A percentile compares a stretch with the other conserved stretches of the same genome.
These are phyloP conservation scores for Hydropsyche betteni DNA, from an alignment of 2,888 invertebrate species.

Conservation along the genomic window DNA sequence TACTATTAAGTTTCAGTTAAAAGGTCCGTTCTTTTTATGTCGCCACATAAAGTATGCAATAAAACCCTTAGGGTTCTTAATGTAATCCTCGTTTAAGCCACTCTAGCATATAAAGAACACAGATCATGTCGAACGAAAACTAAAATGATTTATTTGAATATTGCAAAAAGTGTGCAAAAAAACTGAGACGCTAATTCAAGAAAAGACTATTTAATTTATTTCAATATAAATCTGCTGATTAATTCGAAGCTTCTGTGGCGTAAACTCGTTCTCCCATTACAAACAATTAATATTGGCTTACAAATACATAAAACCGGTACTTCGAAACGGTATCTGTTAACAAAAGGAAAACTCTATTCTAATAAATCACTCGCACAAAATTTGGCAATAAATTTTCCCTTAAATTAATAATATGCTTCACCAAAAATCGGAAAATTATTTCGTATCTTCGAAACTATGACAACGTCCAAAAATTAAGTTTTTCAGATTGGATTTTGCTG, in stretches of 20 bases:
- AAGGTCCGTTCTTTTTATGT: slow-evolving; percentile 34
- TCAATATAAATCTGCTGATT: too few species aligned
- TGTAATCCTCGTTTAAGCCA: slow-evolving; percentile 13
- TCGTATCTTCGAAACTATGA: slow-evolving; percentile 8
- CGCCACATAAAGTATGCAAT: slow-evolving; percentile 24
- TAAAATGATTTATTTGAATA: background rate
- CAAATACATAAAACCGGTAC: background rate
- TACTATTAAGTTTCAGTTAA: slow-evolving; percentile 40
- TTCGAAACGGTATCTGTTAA: background rate
- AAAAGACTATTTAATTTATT: too few species aligned
- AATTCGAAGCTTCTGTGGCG: background rate
- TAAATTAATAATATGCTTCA: background rate
- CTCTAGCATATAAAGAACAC: background rate
- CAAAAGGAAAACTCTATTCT: slow-evolving; percentile 12
- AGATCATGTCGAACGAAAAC: background rate
- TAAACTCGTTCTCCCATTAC: background rate
- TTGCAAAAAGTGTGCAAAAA: background rate
- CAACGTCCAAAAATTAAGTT: background rate
- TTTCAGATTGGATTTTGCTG: background rate
- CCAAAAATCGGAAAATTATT: background rate
- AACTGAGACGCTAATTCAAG: too few species aligned
- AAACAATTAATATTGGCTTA: slow-evolving; percentile 9
- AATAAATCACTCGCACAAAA: slow-evolving; percentile 19
- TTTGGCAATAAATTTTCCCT: slow-evolving; percentile 15
- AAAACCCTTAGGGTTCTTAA: slow-evolving; percentile 24